Percentiles rank a stretch among this genome's conserved stretches.
Evolutionary conservation across 2,797 vertebrate genomes (phyloP).

Genomic region (Nothura maculosa): DNA sequence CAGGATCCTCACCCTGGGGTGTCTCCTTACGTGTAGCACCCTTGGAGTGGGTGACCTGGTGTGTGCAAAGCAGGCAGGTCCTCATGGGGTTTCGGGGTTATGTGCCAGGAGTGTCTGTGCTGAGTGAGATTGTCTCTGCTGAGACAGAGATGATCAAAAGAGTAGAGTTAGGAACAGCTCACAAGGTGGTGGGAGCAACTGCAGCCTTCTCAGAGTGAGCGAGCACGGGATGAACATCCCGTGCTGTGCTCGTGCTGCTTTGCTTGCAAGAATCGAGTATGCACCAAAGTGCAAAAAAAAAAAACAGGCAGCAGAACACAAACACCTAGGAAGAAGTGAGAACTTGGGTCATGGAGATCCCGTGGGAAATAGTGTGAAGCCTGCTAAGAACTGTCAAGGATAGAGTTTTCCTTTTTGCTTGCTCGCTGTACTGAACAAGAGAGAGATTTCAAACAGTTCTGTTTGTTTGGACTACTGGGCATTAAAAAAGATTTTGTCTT

Average conservation of each 20-base stretch:
- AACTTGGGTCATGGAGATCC: neutral
- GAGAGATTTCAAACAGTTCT: neutral
- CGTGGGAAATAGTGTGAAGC: neutral
- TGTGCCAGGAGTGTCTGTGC: neutral
- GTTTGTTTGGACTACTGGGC: neutral
- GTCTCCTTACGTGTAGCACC: neutral
- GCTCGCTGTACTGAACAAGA: neutral
- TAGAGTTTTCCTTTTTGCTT: neutral
- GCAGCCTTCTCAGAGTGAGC: neutral
- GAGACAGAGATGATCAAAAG: neutral
- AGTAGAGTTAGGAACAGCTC: neutral
- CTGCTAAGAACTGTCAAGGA: neutral
- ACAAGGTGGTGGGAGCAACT: neutral
- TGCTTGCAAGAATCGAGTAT: neutral
- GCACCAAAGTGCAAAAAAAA: neutral
- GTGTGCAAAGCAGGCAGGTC: neutral
- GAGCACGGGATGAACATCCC: neutral
- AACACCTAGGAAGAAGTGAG: neutral
- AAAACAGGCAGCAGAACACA: neutral
- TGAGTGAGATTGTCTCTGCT: neutral
- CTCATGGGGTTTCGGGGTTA: accelerated
- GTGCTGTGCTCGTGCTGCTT: neutral
- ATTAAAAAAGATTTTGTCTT: neutral
- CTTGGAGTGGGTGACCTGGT: accelerated
- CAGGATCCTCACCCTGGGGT: conserved; percentile 52